Conservation (phyloP, 2,113 vertebrate genomes). For the Tympanuchus pallidicinctus region DNA sequence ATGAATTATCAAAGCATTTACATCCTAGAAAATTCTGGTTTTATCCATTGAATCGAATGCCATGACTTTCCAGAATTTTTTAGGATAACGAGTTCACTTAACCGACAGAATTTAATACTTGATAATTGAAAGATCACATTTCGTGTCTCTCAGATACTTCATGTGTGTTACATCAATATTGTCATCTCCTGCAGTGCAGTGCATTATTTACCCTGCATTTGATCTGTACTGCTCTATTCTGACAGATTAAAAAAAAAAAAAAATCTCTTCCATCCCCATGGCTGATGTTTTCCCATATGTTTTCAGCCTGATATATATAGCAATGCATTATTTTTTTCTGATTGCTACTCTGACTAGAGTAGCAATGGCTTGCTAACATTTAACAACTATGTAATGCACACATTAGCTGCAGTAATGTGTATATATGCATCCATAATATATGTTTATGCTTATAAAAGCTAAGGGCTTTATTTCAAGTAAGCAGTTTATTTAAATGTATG, state of each 20-base stretch:
- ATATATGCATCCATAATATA: background rate
- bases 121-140: background rate
- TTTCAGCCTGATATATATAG: slow-evolving; percentile 35
- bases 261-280: slow-evolving; percentile 5
- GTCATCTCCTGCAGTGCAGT: background rate
- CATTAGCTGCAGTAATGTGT: slow-evolving; percentile 41
- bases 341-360: too few species aligned
- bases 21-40: slow-evolving; percentile 21
- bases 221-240: background rate
- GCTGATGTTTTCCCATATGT: slow-evolving; percentile 39
- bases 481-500: slow-evolving; percentile 36
- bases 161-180: background rate
- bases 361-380: slow-evolving; percentile 38
- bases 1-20: background rate
- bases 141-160: background rate
- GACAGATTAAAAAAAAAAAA: background rate
- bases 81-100: background rate
- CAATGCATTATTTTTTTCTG: background rate
- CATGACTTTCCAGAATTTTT: background rate
- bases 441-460: slow-evolving; percentile 25
- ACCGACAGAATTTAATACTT: background rate
- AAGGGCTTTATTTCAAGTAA: slow-evolving; percentile 32
- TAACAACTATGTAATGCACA: slow-evolving; percentile 19
- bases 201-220: background rate
- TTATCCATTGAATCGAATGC: background rate